A percentile compares a stretch with the other conserved stretches of the same genome.
Conservation (phyloP, 1,140 invertebrate species). For the Scaptomyza pallida region DNA sequence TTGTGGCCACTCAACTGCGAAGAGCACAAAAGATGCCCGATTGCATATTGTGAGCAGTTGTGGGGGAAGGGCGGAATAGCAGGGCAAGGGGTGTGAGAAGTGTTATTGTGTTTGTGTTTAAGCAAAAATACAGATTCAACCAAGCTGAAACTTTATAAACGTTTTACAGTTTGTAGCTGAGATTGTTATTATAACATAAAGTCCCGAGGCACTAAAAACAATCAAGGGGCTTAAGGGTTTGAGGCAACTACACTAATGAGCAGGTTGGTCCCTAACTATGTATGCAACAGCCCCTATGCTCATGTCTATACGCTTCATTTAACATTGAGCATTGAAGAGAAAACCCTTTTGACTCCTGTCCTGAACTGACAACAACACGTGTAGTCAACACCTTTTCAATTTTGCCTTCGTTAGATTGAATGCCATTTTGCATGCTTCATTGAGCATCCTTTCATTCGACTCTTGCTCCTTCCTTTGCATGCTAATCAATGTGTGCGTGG, state of each 20-base stretch:
- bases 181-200: constrained; percentile 8
- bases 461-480: constrained; percentile 38
- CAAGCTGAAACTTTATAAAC: constrained; percentile 67
- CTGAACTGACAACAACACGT: constrained; percentile 55
- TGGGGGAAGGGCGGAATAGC: neutral
- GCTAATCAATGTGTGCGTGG: constrained; percentile 30
- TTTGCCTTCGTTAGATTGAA: constrained; percentile 37
- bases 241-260: constrained; percentile 53
- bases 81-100: neutral
- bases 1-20: constrained; percentile 83
- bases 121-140: constrained; percentile 54
- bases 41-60: constrained; percentile 45
- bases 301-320: constrained; percentile 46
- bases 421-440: constrained; percentile 67
- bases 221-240: constrained; percentile 9
- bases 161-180: constrained; percentile 27
- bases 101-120: constrained; percentile 11
- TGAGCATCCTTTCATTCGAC: constrained; percentile 42
- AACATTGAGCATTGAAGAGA: constrained; percentile 8
- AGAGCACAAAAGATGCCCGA: constrained; percentile 77
- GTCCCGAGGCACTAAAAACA: neutral
- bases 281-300: neutral
- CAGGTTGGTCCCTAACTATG: neutral
- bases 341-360: constrained; percentile 36
- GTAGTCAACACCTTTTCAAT: constrained; percentile 61